Conservation (phyloP, 2,113 vertebrate genomes). For the Bambusicola thoracicus region DNA sequence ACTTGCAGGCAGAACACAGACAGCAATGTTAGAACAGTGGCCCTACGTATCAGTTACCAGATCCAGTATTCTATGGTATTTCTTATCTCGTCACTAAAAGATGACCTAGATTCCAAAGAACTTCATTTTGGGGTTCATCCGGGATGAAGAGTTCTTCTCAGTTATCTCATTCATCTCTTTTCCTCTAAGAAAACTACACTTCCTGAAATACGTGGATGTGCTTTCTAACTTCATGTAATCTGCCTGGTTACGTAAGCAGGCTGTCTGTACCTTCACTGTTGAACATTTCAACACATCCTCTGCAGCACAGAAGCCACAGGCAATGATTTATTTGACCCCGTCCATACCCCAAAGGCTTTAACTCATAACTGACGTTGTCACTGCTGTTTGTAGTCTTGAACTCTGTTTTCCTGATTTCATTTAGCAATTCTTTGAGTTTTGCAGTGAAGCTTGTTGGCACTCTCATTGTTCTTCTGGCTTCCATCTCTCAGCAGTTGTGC, state of each 20-base stretch:
- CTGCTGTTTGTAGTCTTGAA: not conserved
- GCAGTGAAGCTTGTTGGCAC: not conserved
- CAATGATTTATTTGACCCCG: not conserved
- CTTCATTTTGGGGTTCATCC: not conserved
- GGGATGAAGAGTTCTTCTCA: not conserved
- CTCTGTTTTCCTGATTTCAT: not conserved
- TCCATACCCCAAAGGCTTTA: not conserved
- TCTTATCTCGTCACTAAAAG: not conserved
- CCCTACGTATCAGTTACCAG: not conserved
- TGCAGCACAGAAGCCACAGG: not conserved
- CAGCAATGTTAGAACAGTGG: not conserved
- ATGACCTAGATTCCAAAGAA: not conserved
- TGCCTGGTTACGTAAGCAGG: not conserved
- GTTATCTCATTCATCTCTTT: not conserved
- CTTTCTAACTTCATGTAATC: not conserved
- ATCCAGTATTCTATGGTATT: not conserved
- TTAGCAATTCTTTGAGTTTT: not conserved
- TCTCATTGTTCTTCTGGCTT: not conserved
- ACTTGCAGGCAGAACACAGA: not conserved
- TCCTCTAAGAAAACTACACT: not conserved
- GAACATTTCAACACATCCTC: constrained; percentile 17
- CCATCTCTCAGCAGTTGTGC: not conserved
- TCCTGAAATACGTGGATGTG: not conserved
- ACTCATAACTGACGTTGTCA: not conserved
- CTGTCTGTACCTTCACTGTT: not conserved